A percentile compares a stretch with the other conserved stretches of the same genome.
These are phyloP conservation scores for Pomacea maculata DNA, from an alignment of 1,140 invertebrate genomes.

Conservation along the genomic window DNA sequence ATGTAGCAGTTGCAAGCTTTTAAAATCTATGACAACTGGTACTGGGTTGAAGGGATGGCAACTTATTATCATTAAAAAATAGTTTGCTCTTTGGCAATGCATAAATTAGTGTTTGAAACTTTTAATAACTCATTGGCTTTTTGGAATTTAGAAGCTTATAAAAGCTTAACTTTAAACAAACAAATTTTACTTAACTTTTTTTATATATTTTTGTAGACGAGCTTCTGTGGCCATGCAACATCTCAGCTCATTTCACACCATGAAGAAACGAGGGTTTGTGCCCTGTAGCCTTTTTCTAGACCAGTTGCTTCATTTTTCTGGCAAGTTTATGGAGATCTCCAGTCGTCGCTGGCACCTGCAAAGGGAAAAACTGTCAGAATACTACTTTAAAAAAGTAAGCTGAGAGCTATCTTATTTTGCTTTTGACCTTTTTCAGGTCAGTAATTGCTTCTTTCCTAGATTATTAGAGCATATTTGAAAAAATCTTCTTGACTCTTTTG, in stretches of 20 bases:
- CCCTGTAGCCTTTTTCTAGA: conserved; percentile 85
- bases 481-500: no score
- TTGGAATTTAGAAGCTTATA: background rate
- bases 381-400: conserved; percentile 49
- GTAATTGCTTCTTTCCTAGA: no score
- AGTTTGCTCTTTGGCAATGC: no score
- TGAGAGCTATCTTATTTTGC: no score
- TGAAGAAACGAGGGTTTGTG: conserved; percentile 80
- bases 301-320: conserved; percentile 70
- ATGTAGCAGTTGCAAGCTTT: no score
- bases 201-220: conserved; percentile 53
- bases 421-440: no score
- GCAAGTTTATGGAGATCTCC: conserved; percentile 36
- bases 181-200: background rate
- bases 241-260: conserved; percentile 76
- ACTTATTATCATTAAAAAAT: no score
- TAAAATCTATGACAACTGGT: no score
- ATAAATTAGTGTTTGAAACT: background rate
- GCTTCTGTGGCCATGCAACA: conserved; percentile 84
- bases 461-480: no score
- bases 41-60: no score
- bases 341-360: conserved; percentile 45
- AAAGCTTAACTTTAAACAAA: background rate
- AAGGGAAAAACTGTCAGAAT: conserved; percentile 47
- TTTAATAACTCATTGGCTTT: background rate